Percentiles rank a stretch among this genome's conserved stretches.
These are phyloP conservation scores for Auanema freiburgensis DNA, from an alignment of 2,888 invertebrate genomes.

Conservation along the genomic window DNA sequence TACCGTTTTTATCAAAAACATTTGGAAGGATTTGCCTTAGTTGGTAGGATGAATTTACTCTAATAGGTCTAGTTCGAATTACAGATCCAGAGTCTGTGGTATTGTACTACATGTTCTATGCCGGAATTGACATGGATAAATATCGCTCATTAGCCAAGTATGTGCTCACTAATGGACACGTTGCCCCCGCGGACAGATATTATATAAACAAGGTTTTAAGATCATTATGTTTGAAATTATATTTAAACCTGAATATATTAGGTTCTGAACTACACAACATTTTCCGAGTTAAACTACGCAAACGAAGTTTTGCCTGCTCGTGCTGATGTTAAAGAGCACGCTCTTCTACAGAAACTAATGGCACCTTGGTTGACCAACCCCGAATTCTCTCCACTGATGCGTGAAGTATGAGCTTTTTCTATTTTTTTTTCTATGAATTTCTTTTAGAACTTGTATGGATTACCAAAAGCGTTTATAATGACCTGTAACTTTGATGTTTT, in stretches of 20 bases:
- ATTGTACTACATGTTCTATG: slow-evolving; percentile 51
- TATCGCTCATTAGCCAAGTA: slow-evolving; percentile 29
- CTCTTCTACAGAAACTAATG: slow-evolving; percentile 31
- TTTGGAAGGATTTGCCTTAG: slow-evolving; percentile 44
- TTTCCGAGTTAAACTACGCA: slow-evolving; percentile 20
- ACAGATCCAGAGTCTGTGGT: slow-evolving; percentile 49
- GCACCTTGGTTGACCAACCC: slow-evolving; percentile 53
- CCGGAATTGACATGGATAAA: slow-evolving; percentile 47
- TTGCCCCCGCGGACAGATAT: slow-evolving; percentile 19
- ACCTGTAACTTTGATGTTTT: slow-evolving; percentile 66
- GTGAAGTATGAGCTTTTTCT: slow-evolving; percentile 17
- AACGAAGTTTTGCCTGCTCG: slow-evolving; percentile 20
- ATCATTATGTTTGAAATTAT: neutral
- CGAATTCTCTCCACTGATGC: slow-evolving; percentile 65
- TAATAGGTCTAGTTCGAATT: slow-evolving; percentile 2
- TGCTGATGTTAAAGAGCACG: slow-evolving; percentile 12
- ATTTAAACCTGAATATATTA: too few relatives aligned
- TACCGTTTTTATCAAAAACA: slow-evolving; percentile 48
- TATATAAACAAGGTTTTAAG: slow-evolving; percentile 24
- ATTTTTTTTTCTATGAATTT: neutral
- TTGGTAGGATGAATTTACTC: slow-evolving; percentile 29
- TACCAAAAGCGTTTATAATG: slow-evolving; percentile 64
- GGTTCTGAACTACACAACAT: neutral
- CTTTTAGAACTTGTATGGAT: slow-evolving; percentile 37
- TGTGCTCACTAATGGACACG: slow-evolving; percentile 47